A percentile compares a stretch with the other conserved stretches of the same genome.
phyloP scores from a whole-genome alignment of 2,113 vertebrate genomes.

The Alexandromys fortis region DNA sequence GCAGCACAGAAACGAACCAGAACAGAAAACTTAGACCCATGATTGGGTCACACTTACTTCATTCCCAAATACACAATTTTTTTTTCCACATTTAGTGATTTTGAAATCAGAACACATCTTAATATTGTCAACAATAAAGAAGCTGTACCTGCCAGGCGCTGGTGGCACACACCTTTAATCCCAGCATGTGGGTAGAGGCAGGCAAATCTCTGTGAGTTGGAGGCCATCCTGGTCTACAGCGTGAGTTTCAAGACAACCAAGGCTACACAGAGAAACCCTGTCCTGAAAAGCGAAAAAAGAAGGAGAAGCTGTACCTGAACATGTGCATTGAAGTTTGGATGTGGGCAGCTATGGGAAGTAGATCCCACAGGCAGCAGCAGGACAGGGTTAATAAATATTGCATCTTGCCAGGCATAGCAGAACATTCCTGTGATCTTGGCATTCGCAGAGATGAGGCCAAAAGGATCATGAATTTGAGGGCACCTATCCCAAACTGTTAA shows the following conservation, averaged over 20 bases:
- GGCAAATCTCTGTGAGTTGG: neutral
- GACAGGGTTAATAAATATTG: too few species aligned
- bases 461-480: too few species aligned
- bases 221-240: neutral
- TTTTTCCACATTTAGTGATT: constrained; percentile 43
- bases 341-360: too few species aligned
- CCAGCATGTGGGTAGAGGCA: neutral
- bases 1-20: neutral
- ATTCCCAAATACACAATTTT: constrained; percentile 34
- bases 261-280: too few species aligned
- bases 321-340: too few species aligned
- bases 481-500: too few species aligned
- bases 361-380: too few species aligned
- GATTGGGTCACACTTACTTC: constrained; percentile 45
- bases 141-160: neutral
- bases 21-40: neutral
- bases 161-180: neutral
- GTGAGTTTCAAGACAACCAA: too few species aligned
- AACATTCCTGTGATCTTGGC: too few species aligned
- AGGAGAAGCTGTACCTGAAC: too few species aligned
- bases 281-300: neutral
- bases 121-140: constrained; percentile 52
- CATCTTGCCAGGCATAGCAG: too few species aligned
- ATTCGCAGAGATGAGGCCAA: too few species aligned
- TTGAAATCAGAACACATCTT: constrained; percentile 56